A percentile compares a stretch with the other conserved stretches of the same genome.
These are phyloP conservation scores for Syndactyla subalaris DNA, from an alignment of 2,797 vertebrate species.

Conservation along the genomic window DNA sequence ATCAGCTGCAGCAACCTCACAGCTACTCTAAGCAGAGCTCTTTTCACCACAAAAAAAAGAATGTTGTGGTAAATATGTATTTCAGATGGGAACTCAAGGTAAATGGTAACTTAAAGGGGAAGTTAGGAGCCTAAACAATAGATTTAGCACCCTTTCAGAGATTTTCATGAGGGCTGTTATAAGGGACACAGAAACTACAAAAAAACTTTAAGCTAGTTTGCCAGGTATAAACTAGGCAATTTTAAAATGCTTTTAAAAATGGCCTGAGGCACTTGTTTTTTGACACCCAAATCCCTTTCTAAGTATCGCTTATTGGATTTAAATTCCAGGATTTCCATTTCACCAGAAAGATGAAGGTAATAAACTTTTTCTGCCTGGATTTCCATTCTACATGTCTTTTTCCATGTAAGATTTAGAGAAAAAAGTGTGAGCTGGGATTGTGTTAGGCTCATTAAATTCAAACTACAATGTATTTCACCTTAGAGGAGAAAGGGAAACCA, in stretches of 20 bases:
- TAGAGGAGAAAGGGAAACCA: not conserved
- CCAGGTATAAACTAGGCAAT: not conserved
- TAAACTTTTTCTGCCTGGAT: not conserved
- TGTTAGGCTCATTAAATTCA: not conserved
- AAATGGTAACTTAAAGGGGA: not conserved
- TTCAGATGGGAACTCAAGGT: not conserved
- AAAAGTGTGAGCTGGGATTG: not conserved
- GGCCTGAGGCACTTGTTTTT: not conserved
- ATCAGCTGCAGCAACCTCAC: not conserved
- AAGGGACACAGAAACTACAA: not conserved
- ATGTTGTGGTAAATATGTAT: not conserved
- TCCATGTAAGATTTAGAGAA: not conserved
- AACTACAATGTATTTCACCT: not conserved
- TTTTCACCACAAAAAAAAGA: not conserved
- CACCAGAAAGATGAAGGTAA: not conserved
- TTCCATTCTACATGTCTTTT: not conserved
- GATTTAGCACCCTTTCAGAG: not conserved
- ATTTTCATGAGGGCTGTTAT: not conserved
- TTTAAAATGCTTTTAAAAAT: not conserved
- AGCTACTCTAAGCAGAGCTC: not conserved
- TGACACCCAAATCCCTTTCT: not conserved
- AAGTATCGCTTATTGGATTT: not conserved
- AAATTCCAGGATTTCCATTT: not conserved
- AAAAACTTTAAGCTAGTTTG: rapidly evolving
- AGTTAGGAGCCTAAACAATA: not conserved